Conservation (phyloP, 2,113 vertebrate genomes). For the Oncorhynchus tshawytscha region DNA sequence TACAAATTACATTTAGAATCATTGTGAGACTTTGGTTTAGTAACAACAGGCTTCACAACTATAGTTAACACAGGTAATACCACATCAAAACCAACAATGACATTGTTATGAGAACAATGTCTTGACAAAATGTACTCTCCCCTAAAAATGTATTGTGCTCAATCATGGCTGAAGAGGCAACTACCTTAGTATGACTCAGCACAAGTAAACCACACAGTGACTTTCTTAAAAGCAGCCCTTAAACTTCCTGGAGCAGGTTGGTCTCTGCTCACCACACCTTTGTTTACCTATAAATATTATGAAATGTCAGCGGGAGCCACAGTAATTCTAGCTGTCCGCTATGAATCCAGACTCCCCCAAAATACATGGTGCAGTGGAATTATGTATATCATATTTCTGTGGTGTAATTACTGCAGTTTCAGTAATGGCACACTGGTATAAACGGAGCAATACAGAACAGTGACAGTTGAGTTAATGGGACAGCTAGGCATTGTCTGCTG, state of each 20-base stretch:
- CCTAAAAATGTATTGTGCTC: no score
- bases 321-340: neutral
- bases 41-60: neutral
- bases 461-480: no score
- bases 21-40: neutral
- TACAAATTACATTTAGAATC: neutral
- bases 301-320: conserved; percentile 1
- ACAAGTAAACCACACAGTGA: neutral
- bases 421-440: neutral
- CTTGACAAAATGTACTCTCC: no score
- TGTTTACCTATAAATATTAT: conserved; percentile 25
- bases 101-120: no score
- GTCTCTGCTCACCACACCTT: neutral
- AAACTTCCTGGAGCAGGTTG: neutral
- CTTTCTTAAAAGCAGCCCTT: conserved; percentile 22
- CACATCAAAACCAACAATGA: no score
- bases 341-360: neutral
- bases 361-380: neutral
- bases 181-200: neutral
- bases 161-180: neutral
- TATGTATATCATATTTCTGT: neutral
- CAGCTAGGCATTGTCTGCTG: no score
- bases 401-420: neutral
- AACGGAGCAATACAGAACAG: no score
- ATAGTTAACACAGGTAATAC: no score